Percentiles rank a stretch among this genome's conserved stretches.
phyloP scores from a whole-genome alignment of 2,113 vertebrate genomes.

The Pygoscelis antarcticus region DNA sequence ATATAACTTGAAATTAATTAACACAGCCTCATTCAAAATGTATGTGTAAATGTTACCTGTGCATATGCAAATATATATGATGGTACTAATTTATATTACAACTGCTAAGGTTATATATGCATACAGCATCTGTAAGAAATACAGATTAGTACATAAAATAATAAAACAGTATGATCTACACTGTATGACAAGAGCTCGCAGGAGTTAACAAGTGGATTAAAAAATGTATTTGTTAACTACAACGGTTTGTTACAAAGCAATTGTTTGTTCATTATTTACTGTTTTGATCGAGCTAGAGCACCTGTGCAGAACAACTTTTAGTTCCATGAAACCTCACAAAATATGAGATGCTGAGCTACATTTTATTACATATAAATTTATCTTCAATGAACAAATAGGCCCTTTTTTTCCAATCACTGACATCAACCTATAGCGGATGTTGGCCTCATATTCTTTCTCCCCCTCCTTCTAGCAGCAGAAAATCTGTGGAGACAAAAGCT shows the following conservation, averaged over 20 bases:
- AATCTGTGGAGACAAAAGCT: background rate
- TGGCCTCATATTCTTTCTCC: background rate
- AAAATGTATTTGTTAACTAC: background rate
- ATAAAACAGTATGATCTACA: background rate
- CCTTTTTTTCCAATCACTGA: background rate
- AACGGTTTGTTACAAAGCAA: background rate
- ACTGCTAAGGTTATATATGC: background rate
- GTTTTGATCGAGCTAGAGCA: background rate
- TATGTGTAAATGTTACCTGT: background rate
- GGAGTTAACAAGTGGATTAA: background rate
- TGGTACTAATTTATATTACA: background rate
- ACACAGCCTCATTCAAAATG: constrained; percentile 4
- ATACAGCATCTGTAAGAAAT: background rate
- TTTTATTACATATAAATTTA: background rate
- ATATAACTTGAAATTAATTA: constrained; percentile 43
- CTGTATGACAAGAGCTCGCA: background rate
- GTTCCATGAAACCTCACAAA: background rate
- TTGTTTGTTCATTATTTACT: constrained; percentile 7
- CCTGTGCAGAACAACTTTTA: background rate
- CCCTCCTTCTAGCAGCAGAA: background rate
- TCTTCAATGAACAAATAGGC: background rate
- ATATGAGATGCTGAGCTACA: background rate
- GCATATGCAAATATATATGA: background rate
- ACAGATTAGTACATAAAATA: background rate
- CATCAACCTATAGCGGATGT: background rate